phyloP scores from a whole-genome alignment of 2,888 invertebrate genomes.

The Embidobia sp. region DNA sequence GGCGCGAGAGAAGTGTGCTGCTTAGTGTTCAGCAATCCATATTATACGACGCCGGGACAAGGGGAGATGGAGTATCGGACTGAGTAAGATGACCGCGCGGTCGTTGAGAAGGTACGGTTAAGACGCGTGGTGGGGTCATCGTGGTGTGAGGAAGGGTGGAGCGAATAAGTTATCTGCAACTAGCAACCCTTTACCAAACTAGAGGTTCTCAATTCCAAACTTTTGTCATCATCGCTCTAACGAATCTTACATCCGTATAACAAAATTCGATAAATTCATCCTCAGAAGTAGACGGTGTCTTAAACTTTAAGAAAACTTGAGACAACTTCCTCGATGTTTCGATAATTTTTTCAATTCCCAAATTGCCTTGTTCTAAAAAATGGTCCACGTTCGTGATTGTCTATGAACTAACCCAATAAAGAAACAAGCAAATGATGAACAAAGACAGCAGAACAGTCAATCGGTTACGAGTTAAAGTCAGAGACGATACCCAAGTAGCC shows the following conservation, averaged over 20 bases:
- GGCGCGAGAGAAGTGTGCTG: slow-evolving; percentile 69
- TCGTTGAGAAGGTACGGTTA: slow-evolving; percentile 67
- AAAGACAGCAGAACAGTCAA: no score
- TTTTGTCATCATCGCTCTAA: slow-evolving; percentile 29
- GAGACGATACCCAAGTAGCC: no score
- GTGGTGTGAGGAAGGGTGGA: slow-evolving; percentile 66
- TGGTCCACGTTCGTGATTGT: no score
- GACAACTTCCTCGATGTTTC: no score
- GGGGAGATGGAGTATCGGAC: slow-evolving; percentile 59
- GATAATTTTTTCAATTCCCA: no score
- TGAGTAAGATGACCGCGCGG: slow-evolving; percentile 75
- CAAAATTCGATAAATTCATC: no score
- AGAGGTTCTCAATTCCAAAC: slow-evolving; percentile 76
- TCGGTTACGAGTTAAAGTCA: no score
- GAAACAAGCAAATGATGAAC: no score
- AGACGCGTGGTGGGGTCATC: slow-evolving; percentile 65
- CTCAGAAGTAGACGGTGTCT: not conserved
- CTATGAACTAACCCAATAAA: no score
- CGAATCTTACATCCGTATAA: no score
- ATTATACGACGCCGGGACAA: slow-evolving; percentile 66
- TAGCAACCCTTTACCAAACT: slow-evolving; percentile 78
- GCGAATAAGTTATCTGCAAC: slow-evolving; percentile 80
- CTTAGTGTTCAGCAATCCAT: slow-evolving; percentile 70
- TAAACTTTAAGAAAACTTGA: no score
- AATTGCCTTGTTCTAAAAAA: no score